These are phyloP conservation scores for Pandion haliaetus DNA, from an alignment of 2,113 vertebrate species.

Conservation along the genomic window DNA sequence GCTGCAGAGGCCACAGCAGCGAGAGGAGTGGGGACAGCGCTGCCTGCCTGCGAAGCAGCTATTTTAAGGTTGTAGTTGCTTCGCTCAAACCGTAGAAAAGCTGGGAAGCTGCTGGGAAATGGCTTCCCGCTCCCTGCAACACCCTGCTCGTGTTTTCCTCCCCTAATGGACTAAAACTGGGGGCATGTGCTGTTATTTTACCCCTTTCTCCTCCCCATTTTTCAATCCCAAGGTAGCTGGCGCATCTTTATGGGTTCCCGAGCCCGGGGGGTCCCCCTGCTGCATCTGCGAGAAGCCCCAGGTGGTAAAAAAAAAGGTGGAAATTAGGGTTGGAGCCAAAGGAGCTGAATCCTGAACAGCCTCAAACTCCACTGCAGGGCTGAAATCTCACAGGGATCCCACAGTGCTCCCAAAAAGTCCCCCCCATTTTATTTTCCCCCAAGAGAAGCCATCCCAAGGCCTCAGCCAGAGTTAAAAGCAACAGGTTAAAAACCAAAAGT, in stretches of 20 bases:
- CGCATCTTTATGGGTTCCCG: not conserved
- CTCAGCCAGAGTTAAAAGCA: not conserved
- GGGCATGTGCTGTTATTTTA: not conserved
- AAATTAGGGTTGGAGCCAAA: not conserved
- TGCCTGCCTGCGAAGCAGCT: constrained; percentile 5
- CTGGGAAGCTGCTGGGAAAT: constrained; percentile 41
- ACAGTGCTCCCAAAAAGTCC: not conserved
- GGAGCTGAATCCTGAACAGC: not conserved
- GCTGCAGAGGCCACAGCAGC: not conserved
- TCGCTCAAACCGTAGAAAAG: not conserved
- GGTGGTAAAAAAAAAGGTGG: not conserved
- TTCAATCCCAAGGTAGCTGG: not conserved
- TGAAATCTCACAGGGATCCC: not conserved
- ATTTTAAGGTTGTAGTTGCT: constrained; percentile 38
- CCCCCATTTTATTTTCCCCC: not conserved
- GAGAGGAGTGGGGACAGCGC: not conserved
- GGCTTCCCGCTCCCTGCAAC: not conserved
- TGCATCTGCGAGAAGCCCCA: not conserved
- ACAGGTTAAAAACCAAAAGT: constrained; percentile 23
- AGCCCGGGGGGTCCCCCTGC: not conserved
- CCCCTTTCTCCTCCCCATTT: not conserved
- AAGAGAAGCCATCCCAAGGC: not conserved
- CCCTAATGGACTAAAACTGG: not conserved
- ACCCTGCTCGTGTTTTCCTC: not conserved
- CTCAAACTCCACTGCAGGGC: not conserved